These are phyloP conservation scores for Furcula furcula DNA, from an alignment of 2,888 invertebrate genomes.

Conservation along the genomic window DNA sequence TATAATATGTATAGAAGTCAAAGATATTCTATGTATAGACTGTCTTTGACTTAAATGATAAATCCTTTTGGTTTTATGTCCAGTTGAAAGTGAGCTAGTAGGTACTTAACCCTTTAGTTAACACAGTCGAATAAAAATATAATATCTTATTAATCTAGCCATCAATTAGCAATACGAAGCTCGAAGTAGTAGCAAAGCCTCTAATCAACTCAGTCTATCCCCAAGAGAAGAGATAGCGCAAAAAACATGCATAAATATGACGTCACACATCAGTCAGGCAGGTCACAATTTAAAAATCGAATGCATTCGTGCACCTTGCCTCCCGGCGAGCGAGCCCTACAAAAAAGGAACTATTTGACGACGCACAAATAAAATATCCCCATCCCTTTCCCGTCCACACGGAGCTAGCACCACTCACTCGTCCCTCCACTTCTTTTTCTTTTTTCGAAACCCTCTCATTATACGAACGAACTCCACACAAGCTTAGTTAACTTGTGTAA, in stretches of 20 bases:
- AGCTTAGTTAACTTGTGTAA: constrained; percentile 38
- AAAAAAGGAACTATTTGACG: constrained; percentile 61
- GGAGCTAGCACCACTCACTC: constrained; percentile 22
- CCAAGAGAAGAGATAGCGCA: background rate
- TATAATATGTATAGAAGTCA: too few relatives aligned
- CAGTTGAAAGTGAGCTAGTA: too few relatives aligned
- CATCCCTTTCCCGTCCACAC: constrained; percentile 36
- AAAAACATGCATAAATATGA: constrained; percentile 18
- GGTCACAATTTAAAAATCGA: constrained; percentile 71
- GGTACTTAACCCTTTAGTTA: too few relatives aligned
- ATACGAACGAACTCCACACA: constrained; percentile 35
- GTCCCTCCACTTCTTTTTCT: constrained; percentile 59
- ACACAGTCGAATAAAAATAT: too few relatives aligned
- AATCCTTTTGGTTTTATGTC: too few relatives aligned
- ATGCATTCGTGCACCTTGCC: constrained; percentile 71
- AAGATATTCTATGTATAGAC: too few relatives aligned
- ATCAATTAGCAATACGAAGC: too few relatives aligned
- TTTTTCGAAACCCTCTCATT: constrained; percentile 75
- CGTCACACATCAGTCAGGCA: constrained; percentile 68
- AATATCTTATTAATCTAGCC: too few relatives aligned
- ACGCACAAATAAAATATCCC: constrained; percentile 47
- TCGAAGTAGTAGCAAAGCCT: too few relatives aligned
- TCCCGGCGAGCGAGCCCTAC: constrained; percentile 71
- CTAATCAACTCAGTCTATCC: background rate
- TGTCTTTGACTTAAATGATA: too few relatives aligned